These are phyloP conservation scores for Steinernema khuongi DNA, from an alignment of 1,140 invertebrate species.

Conservation along the genomic window DNA sequence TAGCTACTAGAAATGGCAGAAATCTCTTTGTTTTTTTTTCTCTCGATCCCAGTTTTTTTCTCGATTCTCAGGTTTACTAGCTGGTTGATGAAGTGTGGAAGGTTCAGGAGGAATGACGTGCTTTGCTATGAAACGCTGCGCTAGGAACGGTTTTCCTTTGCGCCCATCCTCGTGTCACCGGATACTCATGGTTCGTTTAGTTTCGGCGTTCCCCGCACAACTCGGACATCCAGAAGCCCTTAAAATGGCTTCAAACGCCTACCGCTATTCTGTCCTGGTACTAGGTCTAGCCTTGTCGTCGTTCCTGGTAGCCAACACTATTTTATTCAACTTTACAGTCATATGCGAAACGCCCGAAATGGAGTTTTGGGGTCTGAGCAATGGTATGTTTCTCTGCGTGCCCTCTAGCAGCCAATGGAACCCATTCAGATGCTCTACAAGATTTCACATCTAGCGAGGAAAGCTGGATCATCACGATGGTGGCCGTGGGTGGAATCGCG, in stretches of 20 bases:
- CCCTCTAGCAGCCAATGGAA: not conserved
- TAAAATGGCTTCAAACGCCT: not conserved
- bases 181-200: no score
- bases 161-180: no score
- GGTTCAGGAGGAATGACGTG: no score
- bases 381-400: not conserved
- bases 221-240: not conserved
- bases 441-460: constrained; percentile 7
- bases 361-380: constrained; percentile 1
- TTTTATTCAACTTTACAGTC: not conserved
- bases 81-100: no score
- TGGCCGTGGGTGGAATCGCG: not conserved
- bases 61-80: no score
- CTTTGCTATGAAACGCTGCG: no score
- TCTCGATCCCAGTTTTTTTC: no score
- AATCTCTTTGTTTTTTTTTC: no score
- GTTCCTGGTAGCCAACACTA: not conserved
- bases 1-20: no score
- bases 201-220: no score
- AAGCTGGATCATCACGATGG: not conserved
- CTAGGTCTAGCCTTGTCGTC: not conserved
- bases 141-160: no score
- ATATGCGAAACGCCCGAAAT: constrained; percentile 11
- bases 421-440: not conserved
- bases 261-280: not conserved